A percentile compares a stretch with the other conserved stretches of the same genome.
These are phyloP conservation scores for Psylliodes chrysocephalus DNA, from an alignment of 2,888 invertebrate species.

Conservation along the genomic window DNA sequence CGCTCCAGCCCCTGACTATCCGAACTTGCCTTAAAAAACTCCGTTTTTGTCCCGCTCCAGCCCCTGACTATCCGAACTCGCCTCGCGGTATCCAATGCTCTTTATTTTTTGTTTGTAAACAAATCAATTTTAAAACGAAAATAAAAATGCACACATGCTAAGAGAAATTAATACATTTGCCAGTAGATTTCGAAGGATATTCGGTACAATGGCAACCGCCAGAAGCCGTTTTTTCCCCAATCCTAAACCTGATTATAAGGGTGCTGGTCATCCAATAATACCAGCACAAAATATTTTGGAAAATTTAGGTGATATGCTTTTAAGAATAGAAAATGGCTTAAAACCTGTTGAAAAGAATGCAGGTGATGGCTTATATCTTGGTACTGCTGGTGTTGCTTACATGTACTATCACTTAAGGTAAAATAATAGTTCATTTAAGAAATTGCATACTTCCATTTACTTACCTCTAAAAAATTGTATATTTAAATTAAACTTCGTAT, in stretches of 20 bases:
- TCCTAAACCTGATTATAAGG: slow-evolving; percentile 47
- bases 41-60: too few relatives aligned
- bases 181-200: slow-evolving; percentile 25
- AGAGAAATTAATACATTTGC: slow-evolving; percentile 21
- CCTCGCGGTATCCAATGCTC: too few relatives aligned
- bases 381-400: slow-evolving; percentile 77
- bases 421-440: neutral
- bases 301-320: slow-evolving; percentile 45
- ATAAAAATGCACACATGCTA: slow-evolving; percentile 8
- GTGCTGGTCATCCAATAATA: slow-evolving; percentile 32
- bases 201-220: slow-evolving; percentile 29
- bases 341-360: slow-evolving; percentile 57
- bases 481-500: too few relatives aligned
- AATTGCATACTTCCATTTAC: neutral
- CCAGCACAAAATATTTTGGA: slow-evolving; percentile 39
- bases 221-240: slow-evolving; percentile 49
- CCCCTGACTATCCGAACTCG: too few relatives aligned
- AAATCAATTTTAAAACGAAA: neutral
- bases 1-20: too few relatives aligned
- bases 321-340: slow-evolving; percentile 53
- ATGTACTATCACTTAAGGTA: slow-evolving; percentile 76
- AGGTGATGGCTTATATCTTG: slow-evolving; percentile 76
- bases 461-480: neutral
- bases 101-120: slow-evolving; percentile 26
- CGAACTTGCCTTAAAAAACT: too few relatives aligned